Base-by-base conservation (phyloP, 2,797 vertebrate species). In the Aphelocoma californica region DNA sequence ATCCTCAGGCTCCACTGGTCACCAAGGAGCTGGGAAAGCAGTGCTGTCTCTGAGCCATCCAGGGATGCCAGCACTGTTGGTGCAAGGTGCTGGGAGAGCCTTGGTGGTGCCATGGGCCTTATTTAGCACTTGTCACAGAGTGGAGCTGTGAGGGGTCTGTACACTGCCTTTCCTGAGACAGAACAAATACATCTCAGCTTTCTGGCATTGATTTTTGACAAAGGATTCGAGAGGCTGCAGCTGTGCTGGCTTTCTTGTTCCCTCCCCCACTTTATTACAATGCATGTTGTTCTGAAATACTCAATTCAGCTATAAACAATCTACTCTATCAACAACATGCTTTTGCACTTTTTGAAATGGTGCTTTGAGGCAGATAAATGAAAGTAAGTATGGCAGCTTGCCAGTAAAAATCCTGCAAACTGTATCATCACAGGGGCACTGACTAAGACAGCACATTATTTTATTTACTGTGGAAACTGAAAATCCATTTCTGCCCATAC, bases 311-410 rank as follows among this genome's bases (percentile, higher is more conserved):
- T 98, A 98, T 99, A 99, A 99, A 99, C 98, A 99, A 98, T 98
- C 98, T 98, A 98, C 98, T 99, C 97, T 98, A 98, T 98, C 98
- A 98, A 97, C 98, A 98, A 99, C 99, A 99, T 98, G 99, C 98
- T 99, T 99, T 99, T 99, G 99, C 99, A 99, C 99, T 99, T 98
- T 98, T 98, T 97, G 98, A 98, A 98, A 98, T 97, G 97, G 97
- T 98, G 98, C 99, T 98, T 98, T 97, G 98, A 99, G 98, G 97
- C 98, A 98, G 98, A 99, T 98, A 98, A 98, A 99, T 98, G 97
- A 98, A 97, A 99, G 98, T 98, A 96, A 97, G 98, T 97, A 97
- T 97, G 99, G 99, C 99, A 98, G 98, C 97, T 97, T 97, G 98
- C 98, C 98, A 98, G 96, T 96, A 97, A 98, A 97, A 98, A 98